Base-by-base conservation (phyloP, 2,113 vertebrate genomes). In the Pavo muticus region DNA sequence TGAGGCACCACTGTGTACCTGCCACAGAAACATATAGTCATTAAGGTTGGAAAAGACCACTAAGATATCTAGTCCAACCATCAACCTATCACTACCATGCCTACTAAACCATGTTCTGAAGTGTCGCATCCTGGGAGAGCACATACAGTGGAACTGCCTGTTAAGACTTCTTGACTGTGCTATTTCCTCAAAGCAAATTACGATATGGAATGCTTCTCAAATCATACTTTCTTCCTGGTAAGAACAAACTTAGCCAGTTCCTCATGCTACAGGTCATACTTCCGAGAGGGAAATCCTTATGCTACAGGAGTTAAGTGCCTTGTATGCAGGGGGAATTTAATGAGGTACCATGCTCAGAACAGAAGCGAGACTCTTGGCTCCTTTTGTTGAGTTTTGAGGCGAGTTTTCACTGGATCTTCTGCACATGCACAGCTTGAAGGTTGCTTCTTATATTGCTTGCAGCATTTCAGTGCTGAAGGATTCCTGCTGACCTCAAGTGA, bases 141-240 rank as follows among this genome's bases (percentile, higher is more conserved):
- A 52, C 0, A 0, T 14, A 57, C 29, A 47, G 19, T 9, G 1
- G 25, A 45, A n/a, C 11, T 75, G 27, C 19, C 35, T 39, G 25
- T 23, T 32, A 44, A 81, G 15, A 48, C 3, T 80, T 88, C 27
- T 37, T 54, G 42, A 15, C 30, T 48, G 2, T 40, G 21, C 48
- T 56, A 35, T 2, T 3, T 35, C 27, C 30, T 24, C n/a, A 59
- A 54, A 68, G 68, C 7, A 84, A 80, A 89, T 8, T n/a, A 35
- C 29, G 2, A 44, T 40, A 25, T 1, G 3, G 47, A 69, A 90
- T 45, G 12, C 18, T 84, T 68, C 50, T 65, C 60, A 65, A 77
- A 81, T 81, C 32, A 44, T 11, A 32, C 18, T 32, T 77, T 15
- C 65, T 15, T 75, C n/a, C 32, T 27, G 32, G 20, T 56, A 13